These are phyloP conservation scores for Pyrgilauda ruficollis DNA, from an alignment of 2,113 vertebrate species.

Conservation along the genomic window DNA sequence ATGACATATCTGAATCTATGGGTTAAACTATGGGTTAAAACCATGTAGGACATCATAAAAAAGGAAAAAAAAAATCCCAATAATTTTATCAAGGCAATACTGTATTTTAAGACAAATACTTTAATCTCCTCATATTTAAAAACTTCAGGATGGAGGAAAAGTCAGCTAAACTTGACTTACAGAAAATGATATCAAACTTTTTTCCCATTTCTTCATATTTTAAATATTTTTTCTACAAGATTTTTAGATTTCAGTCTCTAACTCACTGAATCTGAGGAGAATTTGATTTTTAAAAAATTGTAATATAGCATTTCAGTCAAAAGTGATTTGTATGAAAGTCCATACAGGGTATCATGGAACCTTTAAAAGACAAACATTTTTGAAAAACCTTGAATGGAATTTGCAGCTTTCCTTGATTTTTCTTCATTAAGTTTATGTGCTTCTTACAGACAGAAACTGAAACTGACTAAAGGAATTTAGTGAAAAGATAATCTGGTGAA, in stretches of 20 bases:
- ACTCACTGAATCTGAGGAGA: background rate
- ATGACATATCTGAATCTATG: background rate
- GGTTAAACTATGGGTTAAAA: background rate
- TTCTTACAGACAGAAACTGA: slow-evolving; percentile 28
- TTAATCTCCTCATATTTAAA: background rate
- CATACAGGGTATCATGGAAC: background rate
- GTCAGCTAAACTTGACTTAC: background rate
- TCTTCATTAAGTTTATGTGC: slow-evolving; percentile 18
- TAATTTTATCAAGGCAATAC: background rate
- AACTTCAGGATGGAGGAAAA: background rate
- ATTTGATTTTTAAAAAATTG: background rate
- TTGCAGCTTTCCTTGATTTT: background rate
- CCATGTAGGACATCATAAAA: background rate
- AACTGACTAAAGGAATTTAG: background rate
- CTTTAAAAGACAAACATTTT: background rate
- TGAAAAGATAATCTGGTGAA: slow-evolving; percentile 2
- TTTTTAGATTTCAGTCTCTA: slow-evolving; percentile 21
- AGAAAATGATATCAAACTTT: slow-evolving; percentile 38
- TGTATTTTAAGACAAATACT: background rate
- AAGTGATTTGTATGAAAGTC: background rate
- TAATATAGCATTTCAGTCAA: background rate
- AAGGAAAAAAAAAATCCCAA: background rate
- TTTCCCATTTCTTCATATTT: background rate
- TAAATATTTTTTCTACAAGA: slow-evolving; percentile 56
- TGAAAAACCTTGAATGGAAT: slow-evolving; percentile 45